Evolutionary conservation across 2,797 vertebrate species (phyloP).

Genomic region (Tapera naevia): DNA sequence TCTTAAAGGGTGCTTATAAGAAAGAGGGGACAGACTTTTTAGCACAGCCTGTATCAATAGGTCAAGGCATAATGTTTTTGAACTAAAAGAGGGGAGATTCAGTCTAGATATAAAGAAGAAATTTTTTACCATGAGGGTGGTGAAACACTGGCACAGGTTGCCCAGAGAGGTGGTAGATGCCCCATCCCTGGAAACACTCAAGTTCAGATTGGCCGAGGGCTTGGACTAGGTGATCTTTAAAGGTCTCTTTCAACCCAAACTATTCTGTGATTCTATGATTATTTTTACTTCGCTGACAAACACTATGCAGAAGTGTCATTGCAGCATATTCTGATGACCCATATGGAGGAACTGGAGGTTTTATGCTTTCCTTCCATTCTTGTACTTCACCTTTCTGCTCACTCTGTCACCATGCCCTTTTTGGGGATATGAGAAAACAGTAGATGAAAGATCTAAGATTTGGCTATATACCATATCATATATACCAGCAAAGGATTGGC

Average conservation of each 20-base stretch:
- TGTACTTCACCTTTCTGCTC: background rate
- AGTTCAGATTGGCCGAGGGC: fast-evolving
- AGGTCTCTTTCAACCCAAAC: background rate
- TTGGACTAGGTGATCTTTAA: background rate
- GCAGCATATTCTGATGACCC: background rate
- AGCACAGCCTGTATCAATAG: too few species aligned
- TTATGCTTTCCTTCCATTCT: background rate
- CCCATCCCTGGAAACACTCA: background rate
- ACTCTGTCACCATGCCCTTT: background rate
- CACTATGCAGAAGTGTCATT: background rate
- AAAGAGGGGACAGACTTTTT: too few species aligned
- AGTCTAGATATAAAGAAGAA: background rate
- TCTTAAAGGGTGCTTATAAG: too few species aligned
- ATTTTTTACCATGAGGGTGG: fast-evolving
- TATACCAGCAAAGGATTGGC: background rate
- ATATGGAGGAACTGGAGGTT: background rate
- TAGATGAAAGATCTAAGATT: background rate
- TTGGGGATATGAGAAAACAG: background rate
- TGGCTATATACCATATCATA: background rate
- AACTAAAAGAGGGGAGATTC: too few species aligned
- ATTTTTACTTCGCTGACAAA: background rate
- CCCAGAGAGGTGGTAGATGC: too few species aligned
- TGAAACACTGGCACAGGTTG: background rate
- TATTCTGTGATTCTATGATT: background rate
- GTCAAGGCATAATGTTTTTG: too few species aligned